Base-by-base conservation (phyloP, 92 coral and sea anemone species). In the Desmophyllum pertusum region DNA sequence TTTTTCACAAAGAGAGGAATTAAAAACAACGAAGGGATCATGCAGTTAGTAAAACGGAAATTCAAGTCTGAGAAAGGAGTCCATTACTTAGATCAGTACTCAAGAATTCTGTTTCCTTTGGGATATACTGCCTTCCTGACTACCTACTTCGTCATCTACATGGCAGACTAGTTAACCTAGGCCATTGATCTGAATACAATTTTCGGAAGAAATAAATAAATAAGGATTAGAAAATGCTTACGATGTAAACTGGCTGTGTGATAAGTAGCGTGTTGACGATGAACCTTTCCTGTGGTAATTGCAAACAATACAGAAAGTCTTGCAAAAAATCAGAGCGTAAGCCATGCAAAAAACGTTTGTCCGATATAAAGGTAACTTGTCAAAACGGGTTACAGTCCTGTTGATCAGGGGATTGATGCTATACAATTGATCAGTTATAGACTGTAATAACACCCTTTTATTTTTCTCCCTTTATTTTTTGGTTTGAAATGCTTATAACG, bases 71-170 rank as follows among this genome's bases (percentile, higher is more conserved):
- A 83, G 52, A 78, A 72, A n/a, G 97, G 92, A 2, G 89, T 87
- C 23, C 92, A 92, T 31, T 91, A 88, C 85, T 85, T 95, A 46
- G 98, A 95, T 61, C 83, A 88, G 65, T 93, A 95, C 72, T 88
- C 98, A 2, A 90, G 98, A 25, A 52, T 85, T 70, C 39, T 95
- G 10, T 95, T 95, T 77, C 98, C 98, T 1, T 64, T 94, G 17
- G 87, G 90, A 18, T 95, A 94, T 57, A 83, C 77, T 19, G 78
- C 91, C n/a, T 95, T 95, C 80, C 64, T 94, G 70, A 70, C 84
- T 18, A 88, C 92, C 25, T 95, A 95, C 76, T 95, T 93, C 61
- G 83, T 86, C n/a, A 89, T 92, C 55, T 93, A 93, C 71, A 72
- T 82, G 86, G 25, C 27, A 31, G 2, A 81, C 0, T 29, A n/a